These are phyloP conservation scores for Drosophila neonasuta DNA, from an alignment of 2,888 invertebrate species.

Conservation along the genomic window DNA sequence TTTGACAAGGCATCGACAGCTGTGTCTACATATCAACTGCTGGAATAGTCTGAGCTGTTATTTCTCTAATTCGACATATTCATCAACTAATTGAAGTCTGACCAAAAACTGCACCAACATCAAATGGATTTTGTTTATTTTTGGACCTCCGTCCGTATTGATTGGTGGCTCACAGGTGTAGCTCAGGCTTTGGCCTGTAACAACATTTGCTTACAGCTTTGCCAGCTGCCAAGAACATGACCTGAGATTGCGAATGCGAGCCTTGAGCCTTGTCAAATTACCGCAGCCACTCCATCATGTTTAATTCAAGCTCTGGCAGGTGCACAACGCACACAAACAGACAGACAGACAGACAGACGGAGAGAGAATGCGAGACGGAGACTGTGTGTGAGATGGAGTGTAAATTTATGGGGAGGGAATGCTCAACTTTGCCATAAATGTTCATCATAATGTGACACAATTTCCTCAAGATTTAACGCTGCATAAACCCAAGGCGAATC, in stretches of 20 bases:
- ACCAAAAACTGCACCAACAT: not conserved
- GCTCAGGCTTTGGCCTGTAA: not conserved
- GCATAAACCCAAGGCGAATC: constrained; percentile 54
- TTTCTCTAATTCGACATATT: constrained; percentile 21
- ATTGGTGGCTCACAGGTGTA: constrained; percentile 41
- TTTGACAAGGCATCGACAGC: constrained; percentile 1
- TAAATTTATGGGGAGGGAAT: constrained; percentile 65
- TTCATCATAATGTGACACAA: constrained; percentile 77
- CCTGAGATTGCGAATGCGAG: constrained; percentile 9
- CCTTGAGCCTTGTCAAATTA: constrained; percentile 67
- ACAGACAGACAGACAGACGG: not conserved
- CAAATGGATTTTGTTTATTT: constrained; percentile 25
- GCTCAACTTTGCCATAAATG: constrained; percentile 71
- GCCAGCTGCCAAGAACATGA: constrained; percentile 23
- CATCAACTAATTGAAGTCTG: constrained; percentile 19
- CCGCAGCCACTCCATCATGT: constrained; percentile 70
- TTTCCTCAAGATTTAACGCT: constrained; percentile 74
- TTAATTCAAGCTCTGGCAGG: constrained; percentile 52
- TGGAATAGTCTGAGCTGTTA: constrained; percentile 1
- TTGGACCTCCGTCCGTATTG: constrained; percentile 16
- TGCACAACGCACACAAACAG: constrained; percentile 18
- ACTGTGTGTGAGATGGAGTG: constrained; percentile 30
- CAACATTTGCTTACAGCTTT: constrained; percentile 26
- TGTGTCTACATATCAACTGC: not conserved
- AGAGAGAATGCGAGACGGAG: not conserved